phyloP scores from a whole-genome alignment of 2,888 invertebrate genomes.

The Platerodrilus igneus region DNA sequence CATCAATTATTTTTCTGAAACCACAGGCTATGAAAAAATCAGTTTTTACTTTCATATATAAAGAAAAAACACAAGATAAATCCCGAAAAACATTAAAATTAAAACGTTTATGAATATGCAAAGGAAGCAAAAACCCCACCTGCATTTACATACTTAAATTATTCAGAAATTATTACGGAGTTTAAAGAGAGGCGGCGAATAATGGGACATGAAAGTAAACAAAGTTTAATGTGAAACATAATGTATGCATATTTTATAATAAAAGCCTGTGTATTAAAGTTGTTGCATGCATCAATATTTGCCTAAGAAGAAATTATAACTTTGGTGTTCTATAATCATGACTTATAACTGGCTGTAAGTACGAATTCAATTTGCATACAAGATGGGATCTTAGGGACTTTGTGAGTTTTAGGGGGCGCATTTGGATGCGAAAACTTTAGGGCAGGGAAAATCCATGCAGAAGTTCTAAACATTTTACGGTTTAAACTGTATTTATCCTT shows the following conservation, averaged over 20 bases:
- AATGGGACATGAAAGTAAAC: slow-evolving; percentile 24
- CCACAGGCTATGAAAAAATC: slow-evolving; percentile 1
- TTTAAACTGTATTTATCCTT: too few species aligned
- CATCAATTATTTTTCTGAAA: too few species aligned
- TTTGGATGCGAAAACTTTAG: slow-evolving; percentile 13
- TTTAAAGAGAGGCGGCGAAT: slow-evolving; percentile 25
- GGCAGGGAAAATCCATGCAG: slow-evolving; percentile 16
- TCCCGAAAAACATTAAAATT: slow-evolving; percentile 11
- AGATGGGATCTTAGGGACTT: slow-evolving; percentile 35
- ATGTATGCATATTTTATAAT: slow-evolving; percentile 23
- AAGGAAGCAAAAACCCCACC: slow-evolving; percentile 16
- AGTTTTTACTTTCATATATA: not conserved
- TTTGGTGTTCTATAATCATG: slow-evolving; percentile 35
- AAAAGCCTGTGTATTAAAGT: slow-evolving; percentile 21
- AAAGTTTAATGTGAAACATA: slow-evolving; percentile 22
- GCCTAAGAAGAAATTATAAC: slow-evolving; percentile 34
- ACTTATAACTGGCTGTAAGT: slow-evolving; percentile 39
- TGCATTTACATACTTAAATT: slow-evolving; percentile 23
- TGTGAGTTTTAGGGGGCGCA: slow-evolving; percentile 18
- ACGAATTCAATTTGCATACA: slow-evolving; percentile 43
- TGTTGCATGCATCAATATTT: slow-evolving; percentile 32
- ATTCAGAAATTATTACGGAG: slow-evolving; percentile 24
- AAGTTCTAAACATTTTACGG: slow-evolving; percentile 15
- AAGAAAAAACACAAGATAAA: slow-evolving; percentile 1
- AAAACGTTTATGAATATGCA: slow-evolving; percentile 20